Base-by-base conservation (phyloP, 2,797 vertebrate genomes). In the Sciaenops ocellatus region DNA sequence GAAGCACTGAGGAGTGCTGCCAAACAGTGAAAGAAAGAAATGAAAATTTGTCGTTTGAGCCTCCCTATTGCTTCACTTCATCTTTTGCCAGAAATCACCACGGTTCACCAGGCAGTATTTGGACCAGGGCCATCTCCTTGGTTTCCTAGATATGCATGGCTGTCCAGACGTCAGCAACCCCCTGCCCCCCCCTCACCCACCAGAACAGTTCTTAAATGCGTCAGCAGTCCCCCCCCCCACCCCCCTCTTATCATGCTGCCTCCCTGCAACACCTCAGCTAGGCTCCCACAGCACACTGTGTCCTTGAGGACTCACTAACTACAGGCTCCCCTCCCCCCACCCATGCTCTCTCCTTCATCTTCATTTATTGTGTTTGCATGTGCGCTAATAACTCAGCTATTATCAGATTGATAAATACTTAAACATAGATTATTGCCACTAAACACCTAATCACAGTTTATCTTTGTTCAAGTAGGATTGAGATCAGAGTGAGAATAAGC, bases 141-240 rank as follows among this genome's bases (percentile, higher is more conserved):
- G 84, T 91, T 89, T 88, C 80, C 78, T 86, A 85, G 90, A 93
- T 94, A 92, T 94, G 89, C 89, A 92, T 92, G 92, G 87, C 80
- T 80, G 90, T 92, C 89, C 88, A 89, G 85, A 94, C 93, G 92
- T 95, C 95, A 95, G 88, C 85, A 89, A 61, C 75, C 77, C 72
- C 73, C 69, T 73, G 69, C 73, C 67, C 38, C 56, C 20, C 13
- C 30, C 79, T 63, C 65, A n/a, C 28, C 83, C 69, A 57, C 77
- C 81, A 83, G 34, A 81, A 78, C 76, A 28, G 80, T 82, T 87
- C 80, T 83, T 69, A 91, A 89, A 90, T 95, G 93, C 94, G 91
- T 95, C 94, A 95, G 89, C 88, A 85, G 76, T 83, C 84, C 67
- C 80, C 75, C 71, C 81, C 72, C 78, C 80, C 74, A 70, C 56